Evolutionary conservation across 2,797 vertebrate species (phyloP), one percentile per base, ranked within the genome.

Genomic region (Gymnodraco acuticeps): DNA sequence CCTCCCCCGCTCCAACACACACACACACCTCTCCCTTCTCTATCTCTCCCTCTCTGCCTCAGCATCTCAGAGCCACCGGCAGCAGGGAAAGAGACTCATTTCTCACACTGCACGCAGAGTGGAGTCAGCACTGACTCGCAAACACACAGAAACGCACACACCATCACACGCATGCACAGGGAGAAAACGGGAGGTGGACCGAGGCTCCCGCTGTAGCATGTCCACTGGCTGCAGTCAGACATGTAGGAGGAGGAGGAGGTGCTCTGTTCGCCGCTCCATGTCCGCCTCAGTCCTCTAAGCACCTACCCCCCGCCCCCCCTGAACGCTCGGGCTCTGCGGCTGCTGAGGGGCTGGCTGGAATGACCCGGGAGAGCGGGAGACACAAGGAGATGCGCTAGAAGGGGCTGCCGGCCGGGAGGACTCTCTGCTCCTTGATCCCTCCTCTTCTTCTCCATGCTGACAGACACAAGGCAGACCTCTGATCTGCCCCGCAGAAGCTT

Each of bases 291-390:
- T 88, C 82, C 79, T 92, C 71, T 93, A 90, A 92, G 92, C 88
- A 92, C 93, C 92, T 91, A 89, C 91, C 89, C 58, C 15, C 20
- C 42, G 9, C 3, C 13, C 84, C 70, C 73, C 70, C 64, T 2
- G 43, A 71, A 72, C 61, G 52, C 78, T 85, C 69, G 56, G 80
- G 88, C 86, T 89, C 83, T 89, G 91, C 91, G 67, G 92, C 68
- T 91, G 92, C 87, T 78, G 87, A 91, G 84, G 89, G 89, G 90
- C 89, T 91, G 87, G 88, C 85, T 89, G 91, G 87, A 92, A 89
- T 93, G 94, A 93, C 89, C 90, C 65, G 65, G 79, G 84, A 86
- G 91, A 92, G 83, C 51, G 55, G 88, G 87, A 90, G 90, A 88
- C 83, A 83, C 79, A 80, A 85, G 90, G 80, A 89, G 89, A 92